A percentile compares a stretch with the other conserved stretches of the same genome.
Evolutionary conservation across 2,113 vertebrate genomes (phyloP).

Genomic region (Otolemur garnettii): DNA sequence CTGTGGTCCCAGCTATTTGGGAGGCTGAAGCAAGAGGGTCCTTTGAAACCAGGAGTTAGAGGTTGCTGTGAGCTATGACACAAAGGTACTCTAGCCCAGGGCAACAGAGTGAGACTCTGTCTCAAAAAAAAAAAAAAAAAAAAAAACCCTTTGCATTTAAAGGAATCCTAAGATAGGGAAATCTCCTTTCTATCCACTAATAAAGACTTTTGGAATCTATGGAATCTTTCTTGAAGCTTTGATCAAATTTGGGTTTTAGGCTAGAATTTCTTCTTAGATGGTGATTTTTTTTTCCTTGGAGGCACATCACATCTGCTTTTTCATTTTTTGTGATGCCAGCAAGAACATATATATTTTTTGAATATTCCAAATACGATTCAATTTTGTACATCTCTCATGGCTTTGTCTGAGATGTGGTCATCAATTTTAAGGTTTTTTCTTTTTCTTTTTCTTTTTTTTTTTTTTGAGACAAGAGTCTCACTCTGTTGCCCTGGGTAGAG

Average conservation of each 20-base stretch:
- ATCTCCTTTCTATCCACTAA: slow-evolving; percentile 74
- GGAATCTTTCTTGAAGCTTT: slow-evolving; percentile 75
- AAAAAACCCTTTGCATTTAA: slow-evolving; percentile 76
- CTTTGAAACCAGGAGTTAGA: too few relatives aligned
- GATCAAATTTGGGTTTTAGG: slow-evolving; percentile 69
- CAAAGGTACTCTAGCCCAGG: too few relatives aligned
- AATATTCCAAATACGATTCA: slow-evolving; percentile 31
- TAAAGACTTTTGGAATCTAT: slow-evolving; percentile 73
- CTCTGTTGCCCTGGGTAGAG: too few relatives aligned
- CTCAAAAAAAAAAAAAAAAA: too few relatives aligned
- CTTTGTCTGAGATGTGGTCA: neutral
- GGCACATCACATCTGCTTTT: neutral
- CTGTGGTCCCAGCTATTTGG: too few relatives aligned
- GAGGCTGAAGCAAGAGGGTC: too few relatives aligned
- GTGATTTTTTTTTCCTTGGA: slow-evolving; percentile 54
- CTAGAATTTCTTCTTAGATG: slow-evolving; percentile 50
- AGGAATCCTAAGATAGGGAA: slow-evolving; percentile 74
- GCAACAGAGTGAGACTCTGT: too few relatives aligned
- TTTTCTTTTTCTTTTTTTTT: too few relatives aligned
- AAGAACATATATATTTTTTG: neutral
- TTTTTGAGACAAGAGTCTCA: too few relatives aligned
- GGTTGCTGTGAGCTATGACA: too few relatives aligned
- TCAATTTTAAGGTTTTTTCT: neutral
- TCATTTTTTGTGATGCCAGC: neutral
- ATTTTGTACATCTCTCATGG: neutral